Percentiles rank a stretch among this genome's conserved stretches.
phyloP scores from a whole-genome alignment of 37 sponge, comb jelly and placozoan genomes.

The Hormiphora californensis region DNA sequence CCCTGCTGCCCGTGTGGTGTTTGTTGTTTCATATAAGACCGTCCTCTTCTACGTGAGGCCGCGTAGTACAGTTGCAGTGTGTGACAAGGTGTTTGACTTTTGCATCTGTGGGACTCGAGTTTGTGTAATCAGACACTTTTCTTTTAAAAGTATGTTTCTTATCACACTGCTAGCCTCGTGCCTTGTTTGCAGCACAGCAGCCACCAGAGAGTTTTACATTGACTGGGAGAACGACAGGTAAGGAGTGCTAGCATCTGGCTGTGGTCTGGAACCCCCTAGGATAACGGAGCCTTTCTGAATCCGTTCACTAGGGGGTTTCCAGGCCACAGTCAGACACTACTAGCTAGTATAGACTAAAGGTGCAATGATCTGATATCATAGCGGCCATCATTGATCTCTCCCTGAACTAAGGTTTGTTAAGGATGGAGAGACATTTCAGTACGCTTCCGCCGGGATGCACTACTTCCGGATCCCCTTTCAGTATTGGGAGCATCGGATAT shows the following conservation, averaged over 20 bases:
- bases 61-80: no score
- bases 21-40: no score
- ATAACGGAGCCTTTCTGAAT: no score
- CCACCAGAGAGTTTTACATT: conserved; percentile 61
- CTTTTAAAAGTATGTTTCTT: not conserved
- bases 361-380: not conserved
- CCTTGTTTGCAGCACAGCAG: not conserved
- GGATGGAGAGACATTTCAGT: conserved; percentile 87
- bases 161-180: not conserved
- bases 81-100: no score
- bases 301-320: not conserved
- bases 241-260: not conserved
- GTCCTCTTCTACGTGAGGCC: no score
- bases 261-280: no score
- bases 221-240: conserved; percentile 72
- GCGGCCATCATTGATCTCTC: not conserved
- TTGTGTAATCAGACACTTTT: no score
- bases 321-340: not conserved
- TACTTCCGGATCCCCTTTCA: conserved; percentile 75
- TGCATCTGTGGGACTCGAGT: no score
- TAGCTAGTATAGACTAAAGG: not conserved
- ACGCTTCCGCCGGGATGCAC: conserved; percentile 90
- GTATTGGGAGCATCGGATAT: conserved; percentile 79
- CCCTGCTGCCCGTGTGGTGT: no score
- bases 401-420: conserved; percentile 64